Evolutionary conservation across 2,888 invertebrate genomes (phyloP), one percentile per base, ranked within the genome.

Genomic region (Melinaea marsaeus): DNA sequence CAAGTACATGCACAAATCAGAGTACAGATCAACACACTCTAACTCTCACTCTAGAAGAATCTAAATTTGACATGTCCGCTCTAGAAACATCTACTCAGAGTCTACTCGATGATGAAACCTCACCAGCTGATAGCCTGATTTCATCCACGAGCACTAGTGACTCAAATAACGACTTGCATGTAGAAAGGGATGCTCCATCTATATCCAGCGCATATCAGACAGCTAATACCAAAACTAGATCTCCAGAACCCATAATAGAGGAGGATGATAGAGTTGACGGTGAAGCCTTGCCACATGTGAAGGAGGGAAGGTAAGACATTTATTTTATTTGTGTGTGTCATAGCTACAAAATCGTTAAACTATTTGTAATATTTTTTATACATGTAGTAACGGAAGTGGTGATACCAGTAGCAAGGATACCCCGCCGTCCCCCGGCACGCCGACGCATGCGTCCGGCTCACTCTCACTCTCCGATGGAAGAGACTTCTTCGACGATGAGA

Each of bases 401-500:
- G 76, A 72, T 2, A 83, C 81, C 54, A 80, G 68, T 51, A 87
- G 86, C 68, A 90, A 90, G 75, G 80, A 86, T 67, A 89, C 83
- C 58, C 92, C 93, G 0, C 90, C 92, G 54, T 93, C 94, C 2
- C 95, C 95, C 0, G 95, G 95, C 2, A 95, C 95, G 0, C 96
- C 96, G 1, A 96, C 96, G 0, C 95, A 95, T 74, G 93, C 93
- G 9, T 95, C 95, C 0, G 95, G 95, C 63, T 96, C 96, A 0
- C 84, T 96, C 0, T 96, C 96, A 0, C 85, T 96, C n/a, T 95
- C 96, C 0, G 96, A 96, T 71, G 95, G 95, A 22, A 91, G 95
- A 69, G 96, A 96, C 80, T 96, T 94, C 84, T 93, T 97, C 67
- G 97, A 97, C 75, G 97, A 97, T 74, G 97, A 97, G 84, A 97